Evolutionary conservation across 1,140 invertebrate species (phyloP).

Genomic region (Drusus annulatus): DNA sequence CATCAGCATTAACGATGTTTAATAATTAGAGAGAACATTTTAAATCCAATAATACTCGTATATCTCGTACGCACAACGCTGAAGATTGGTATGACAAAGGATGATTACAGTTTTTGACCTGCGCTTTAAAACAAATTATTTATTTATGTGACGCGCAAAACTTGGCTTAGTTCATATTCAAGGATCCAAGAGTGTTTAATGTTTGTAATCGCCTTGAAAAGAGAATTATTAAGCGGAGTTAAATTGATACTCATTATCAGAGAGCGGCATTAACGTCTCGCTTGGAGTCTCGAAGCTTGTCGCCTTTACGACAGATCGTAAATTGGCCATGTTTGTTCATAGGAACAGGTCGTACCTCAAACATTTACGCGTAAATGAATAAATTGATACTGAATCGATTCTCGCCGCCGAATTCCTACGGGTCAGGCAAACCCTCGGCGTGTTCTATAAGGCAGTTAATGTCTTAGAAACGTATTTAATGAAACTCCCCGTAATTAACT

Average conservation of each 20-base stretch:
- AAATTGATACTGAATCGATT: constrained; percentile 9
- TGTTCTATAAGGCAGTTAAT: constrained; percentile 1
- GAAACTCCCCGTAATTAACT: constrained; percentile 9
- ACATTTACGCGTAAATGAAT: constrained; percentile 25
- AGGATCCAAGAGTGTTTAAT: no score
- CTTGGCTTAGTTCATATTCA: no score
- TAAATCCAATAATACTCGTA: no score
- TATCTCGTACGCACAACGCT: no score
- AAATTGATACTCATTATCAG: constrained; percentile 8
- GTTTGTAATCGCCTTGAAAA: no score
- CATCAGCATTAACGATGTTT: no score
- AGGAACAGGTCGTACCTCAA: constrained; percentile 18
- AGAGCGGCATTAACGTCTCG: background rate
- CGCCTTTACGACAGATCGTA: constrained; percentile 10
- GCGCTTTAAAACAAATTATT: no score
- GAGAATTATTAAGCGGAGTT: background rate
- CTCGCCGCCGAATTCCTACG: background rate
- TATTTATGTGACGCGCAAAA: no score
- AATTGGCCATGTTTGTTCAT: constrained; percentile 2
- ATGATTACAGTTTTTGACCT: no score
- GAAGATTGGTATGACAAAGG: no score
- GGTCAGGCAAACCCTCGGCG: constrained; percentile 1
- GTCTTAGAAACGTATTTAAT: constrained; percentile 18
- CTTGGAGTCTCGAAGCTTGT: background rate
- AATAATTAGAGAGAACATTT: no score